Evolutionary conservation across 1,140 invertebrate species (phyloP).

Genomic region (Listronotus oregonensis): DNA sequence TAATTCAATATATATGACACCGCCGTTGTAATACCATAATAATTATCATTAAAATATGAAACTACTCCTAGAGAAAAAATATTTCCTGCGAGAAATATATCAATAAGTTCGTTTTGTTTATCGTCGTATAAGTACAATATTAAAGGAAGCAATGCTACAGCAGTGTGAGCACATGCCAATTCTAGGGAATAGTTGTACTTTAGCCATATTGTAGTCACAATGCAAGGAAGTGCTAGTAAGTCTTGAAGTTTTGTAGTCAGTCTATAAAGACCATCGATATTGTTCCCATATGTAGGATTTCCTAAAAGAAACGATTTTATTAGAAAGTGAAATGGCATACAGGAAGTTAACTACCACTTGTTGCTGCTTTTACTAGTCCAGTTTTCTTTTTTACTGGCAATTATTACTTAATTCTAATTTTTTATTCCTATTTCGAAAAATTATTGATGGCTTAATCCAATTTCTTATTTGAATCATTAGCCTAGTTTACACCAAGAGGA

Average conservation of each 20-base stretch:
- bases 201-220: conserved; percentile 32
- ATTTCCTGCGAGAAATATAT: conserved; percentile 23
- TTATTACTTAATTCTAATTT: too few species aligned
- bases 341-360: too few species aligned
- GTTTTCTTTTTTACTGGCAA: too few species aligned
- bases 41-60: conserved; percentile 31
- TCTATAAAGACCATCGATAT: conserved; percentile 24
- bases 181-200: conserved; percentile 32
- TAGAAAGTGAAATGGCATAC: too few species aligned
- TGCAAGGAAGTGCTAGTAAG: conserved; percentile 35
- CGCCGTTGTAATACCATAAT: conserved; percentile 31
- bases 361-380: too few species aligned
- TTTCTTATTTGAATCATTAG: too few species aligned
- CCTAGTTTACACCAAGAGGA: too few species aligned
- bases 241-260: conserved; percentile 33
- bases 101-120: conserved; percentile 13
- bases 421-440: too few species aligned
- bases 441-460: too few species aligned
- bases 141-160: conserved; percentile 26
- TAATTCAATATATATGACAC: conserved; percentile 34
- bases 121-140: conserved; percentile 28
- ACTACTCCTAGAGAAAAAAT: conserved; percentile 18
- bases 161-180: conserved; percentile 20
- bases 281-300: conserved; percentile 35
- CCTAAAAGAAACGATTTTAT: conserved; percentile 23